Evolutionary conservation across 2,113 vertebrate species (phyloP), one percentile per base, ranked within the genome.

Genomic region (Tautogolabrus adspersus): DNA sequence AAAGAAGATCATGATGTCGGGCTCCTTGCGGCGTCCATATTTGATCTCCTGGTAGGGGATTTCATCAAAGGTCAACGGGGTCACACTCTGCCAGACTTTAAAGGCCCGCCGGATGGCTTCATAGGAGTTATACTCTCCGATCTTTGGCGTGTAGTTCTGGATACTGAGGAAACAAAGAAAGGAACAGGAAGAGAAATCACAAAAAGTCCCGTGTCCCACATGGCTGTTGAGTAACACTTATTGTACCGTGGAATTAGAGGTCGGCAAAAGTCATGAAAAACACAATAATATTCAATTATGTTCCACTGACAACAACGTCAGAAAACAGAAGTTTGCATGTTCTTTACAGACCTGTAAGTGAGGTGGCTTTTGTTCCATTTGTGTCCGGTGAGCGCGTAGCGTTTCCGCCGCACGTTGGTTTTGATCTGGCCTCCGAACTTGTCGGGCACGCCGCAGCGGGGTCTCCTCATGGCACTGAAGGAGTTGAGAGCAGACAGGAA

Each of bases 1-100:
- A 2, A 99, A 99, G 88, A 99, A 98, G 85, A 99, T 96, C 96
- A 99, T 96, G 91, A 99, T 97, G 94, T 99, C 98, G 0, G 97
- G 96, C 66, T 97, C 96, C 85, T 96, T 96, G 66, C 96, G 96
- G 65, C 96, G 88, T 85, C 96, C 96, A 69, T 96, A 96, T 73
- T 95, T 94, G 88, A 98, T 95, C 78, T 97, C 97, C 64, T 96
- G 94, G 0, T 96, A 98, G 56, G 97, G 94, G 77, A 99, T 95
- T 92, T 99, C 97, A 12, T 95, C 95, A 87, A 99, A 99, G 60
- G 85, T 94, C 86, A 99, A 90, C 0, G 97, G 97, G 0, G 97
- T 99, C 64, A 95, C 96, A 57, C 88, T 91, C 86, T 97, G 93
- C 97, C 98, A 99, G 82, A 99, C 96, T 0, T 67, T 93, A 52